Evolutionary conservation across 92 coral and sea anemone species (phyloP).

Genomic region (Diadumene lineata): DNA sequence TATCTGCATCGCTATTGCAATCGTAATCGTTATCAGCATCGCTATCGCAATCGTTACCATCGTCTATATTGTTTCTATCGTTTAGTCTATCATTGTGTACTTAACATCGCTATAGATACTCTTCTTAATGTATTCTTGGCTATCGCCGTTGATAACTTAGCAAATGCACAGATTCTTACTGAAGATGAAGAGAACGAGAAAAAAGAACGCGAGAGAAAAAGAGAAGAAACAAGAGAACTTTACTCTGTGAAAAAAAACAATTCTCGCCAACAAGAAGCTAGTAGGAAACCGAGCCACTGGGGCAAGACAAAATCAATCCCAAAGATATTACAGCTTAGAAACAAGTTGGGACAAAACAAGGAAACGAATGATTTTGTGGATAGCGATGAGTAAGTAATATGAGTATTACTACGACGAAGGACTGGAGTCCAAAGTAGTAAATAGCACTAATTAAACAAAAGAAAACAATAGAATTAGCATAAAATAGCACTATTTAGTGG

Average conservation of each 20-base stretch:
- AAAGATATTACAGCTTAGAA: conserved; percentile 40
- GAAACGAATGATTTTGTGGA: conserved; percentile 1
- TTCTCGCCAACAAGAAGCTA: conserved; percentile 28
- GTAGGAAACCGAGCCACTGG: conserved; percentile 42
- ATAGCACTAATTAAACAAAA: too few relatives aligned
- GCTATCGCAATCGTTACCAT: not conserved
- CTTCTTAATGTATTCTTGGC: conserved; percentile 95
- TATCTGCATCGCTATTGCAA: not conserved
- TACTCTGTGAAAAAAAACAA: conserved; percentile 39
- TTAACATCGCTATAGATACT: conserved; percentile 73
- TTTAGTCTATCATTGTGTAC: too few relatives aligned
- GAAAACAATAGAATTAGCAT: too few relatives aligned
- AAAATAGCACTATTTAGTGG: too few relatives aligned
- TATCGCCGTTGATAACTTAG: conserved; percentile 98
- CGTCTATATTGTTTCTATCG: not conserved
- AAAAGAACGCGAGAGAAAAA: conserved; percentile 59
- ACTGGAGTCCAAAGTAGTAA: too few relatives aligned
- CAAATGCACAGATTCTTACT: conserved; percentile 95
- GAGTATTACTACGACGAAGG: too few relatives aligned
- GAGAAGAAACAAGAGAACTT: conserved; percentile 46
- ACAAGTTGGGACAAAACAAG: conserved; percentile 49
- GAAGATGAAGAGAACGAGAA: conserved; percentile 91
- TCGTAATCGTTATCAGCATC: not conserved
- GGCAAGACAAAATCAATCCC: conserved; percentile 59
- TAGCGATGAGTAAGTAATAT: conserved; percentile 4